Base-by-base conservation (phyloP, 1,140 invertebrate genomes). In the Caenorhabditis tropicalis region DNA sequence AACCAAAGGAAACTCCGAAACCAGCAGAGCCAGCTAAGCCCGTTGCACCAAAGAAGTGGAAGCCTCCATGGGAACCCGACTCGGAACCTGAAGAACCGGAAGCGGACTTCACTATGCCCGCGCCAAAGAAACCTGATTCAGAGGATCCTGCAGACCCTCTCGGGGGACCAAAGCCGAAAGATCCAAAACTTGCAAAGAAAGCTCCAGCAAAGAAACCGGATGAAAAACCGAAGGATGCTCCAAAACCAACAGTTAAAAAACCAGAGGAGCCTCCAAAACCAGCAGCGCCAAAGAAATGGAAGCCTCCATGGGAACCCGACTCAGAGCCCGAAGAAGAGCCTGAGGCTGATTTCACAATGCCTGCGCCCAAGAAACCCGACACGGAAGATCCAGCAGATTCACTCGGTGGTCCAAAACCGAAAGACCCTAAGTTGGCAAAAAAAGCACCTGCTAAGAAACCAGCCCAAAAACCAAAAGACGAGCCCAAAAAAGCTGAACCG, bases 31-130 rank as follows among this genome's bases (percentile, higher is more conserved):
- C 65, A 12, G 36, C 65, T 24, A 74, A 74, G 24, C 65, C 65
- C n/a, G 65, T 21, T 21, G 65, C 65, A 3, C 65, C 65, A 0
- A 74, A 74, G 21, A 74, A 74, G 15, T 74, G 65, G 65, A 74
- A 74, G n/a, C 65, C 65, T 5, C 65, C 65, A 74, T 74, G 65
- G 65, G 65, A 74, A 74, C 19, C 21, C 7, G 65, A 74, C 33
- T n/a, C 36, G 1, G 65, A 39, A 24, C 36, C 36, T 7, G 65
- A 74, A 3, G 65, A 74, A 24, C 65, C 65, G 2, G 36, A 74
- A 46, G 65, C 65, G 0, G 65, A 74, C 15, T 74, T 43, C 65
- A 74, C 65, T 0, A 43, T 74, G 65, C 65, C 65, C 19, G 65
- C 65, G 1, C 65, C 65, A 0, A 74, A 74, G 16, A 74, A 74